These are phyloP conservation scores for Andrena chrysosceles DNA, from an alignment of 2,888 invertebrate genomes.

Conservation along the genomic window DNA sequence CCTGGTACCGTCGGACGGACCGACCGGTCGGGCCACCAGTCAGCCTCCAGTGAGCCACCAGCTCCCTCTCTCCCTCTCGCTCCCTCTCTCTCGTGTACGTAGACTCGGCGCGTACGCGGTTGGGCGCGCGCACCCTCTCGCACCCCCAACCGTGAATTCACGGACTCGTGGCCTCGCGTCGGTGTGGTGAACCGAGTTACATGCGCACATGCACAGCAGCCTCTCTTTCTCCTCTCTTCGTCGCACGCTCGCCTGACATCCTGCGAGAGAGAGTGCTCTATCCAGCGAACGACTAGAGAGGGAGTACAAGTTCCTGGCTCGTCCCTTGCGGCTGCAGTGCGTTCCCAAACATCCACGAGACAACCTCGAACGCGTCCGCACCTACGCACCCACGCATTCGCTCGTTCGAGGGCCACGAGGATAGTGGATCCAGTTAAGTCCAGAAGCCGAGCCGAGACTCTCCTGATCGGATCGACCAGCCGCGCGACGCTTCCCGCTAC, in stretches of 20 bases:
- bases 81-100: constrained; percentile 56
- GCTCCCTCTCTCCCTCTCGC: constrained; percentile 67
- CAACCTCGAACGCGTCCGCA: constrained; percentile 68
- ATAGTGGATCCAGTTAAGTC: constrained; percentile 28
- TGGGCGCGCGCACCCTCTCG: constrained; percentile 20
- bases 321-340: constrained; percentile 74
- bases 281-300: constrained; percentile 71
- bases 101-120: constrained; percentile 32
- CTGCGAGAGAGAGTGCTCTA: constrained; percentile 64
- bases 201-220: constrained; percentile 44
- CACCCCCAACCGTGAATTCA: constrained; percentile 27
- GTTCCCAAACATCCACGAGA: constrained; percentile 72
- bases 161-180: constrained; percentile 33
- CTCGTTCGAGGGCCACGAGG: constrained; percentile 55
- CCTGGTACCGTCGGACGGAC: constrained; percentile 75
- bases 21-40: constrained; percentile 77
- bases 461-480: background rate
- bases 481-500: background rate
- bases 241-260: constrained; percentile 62
- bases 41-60: constrained; percentile 78
- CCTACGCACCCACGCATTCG: constrained; percentile 45
- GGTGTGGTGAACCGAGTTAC: constrained; percentile 29
- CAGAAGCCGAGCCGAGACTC: constrained; percentile 4
- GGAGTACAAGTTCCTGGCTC: constrained; percentile 74
- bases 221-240: constrained; percentile 44